Conservation (phyloP, 2,797 vertebrate species). For the Knipowitschia caucasica region DNA sequence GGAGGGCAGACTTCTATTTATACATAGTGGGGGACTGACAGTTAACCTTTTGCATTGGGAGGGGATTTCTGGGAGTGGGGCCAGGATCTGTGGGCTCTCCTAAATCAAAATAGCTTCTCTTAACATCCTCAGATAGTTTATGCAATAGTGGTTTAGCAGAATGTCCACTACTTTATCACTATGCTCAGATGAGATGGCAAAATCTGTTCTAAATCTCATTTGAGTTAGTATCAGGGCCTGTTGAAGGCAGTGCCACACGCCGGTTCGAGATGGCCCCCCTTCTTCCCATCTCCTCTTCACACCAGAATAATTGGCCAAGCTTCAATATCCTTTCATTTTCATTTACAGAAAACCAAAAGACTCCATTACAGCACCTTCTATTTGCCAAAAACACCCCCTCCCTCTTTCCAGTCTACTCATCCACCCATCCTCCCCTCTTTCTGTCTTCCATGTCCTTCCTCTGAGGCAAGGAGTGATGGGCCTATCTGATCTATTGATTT, state of each 20-base stretch:
- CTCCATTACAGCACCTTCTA: slow-evolving; percentile 64
- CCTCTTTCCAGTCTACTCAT: neutral
- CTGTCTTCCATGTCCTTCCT: slow-evolving; percentile 36
- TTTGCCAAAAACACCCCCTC: slow-evolving; percentile 47
- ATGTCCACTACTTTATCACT: neutral
- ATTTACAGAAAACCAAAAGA: slow-evolving; percentile 69
- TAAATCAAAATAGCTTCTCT: slow-evolving; percentile 51
- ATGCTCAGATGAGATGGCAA: neutral
- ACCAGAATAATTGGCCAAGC: slow-evolving; percentile 67
- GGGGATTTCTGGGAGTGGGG: slow-evolving; percentile 69
- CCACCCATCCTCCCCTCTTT: neutral
- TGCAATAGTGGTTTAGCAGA: slow-evolving; percentile 14
- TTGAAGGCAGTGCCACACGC: slow-evolving; percentile 63
- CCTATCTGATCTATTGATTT: slow-evolving; percentile 51
- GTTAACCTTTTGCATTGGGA: slow-evolving; percentile 78
- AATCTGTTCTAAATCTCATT: slow-evolving; percentile 17
- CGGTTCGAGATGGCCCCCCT: slow-evolving; percentile 43
- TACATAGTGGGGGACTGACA: slow-evolving; percentile 78
- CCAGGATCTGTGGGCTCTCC: slow-evolving; percentile 63
- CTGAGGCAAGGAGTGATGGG: slow-evolving; percentile 41
- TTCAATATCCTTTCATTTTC: slow-evolving; percentile 73
- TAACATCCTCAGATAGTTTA: slow-evolving; percentile 22
- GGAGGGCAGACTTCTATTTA: slow-evolving; percentile 74
- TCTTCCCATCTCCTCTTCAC: slow-evolving; percentile 50
- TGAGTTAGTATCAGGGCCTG: slow-evolving; percentile 27